A percentile compares a stretch with the other conserved stretches of the same genome.
phyloP scores from a whole-genome alignment of 1,140 invertebrate genomes.

The Drosophila hydei region DNA sequence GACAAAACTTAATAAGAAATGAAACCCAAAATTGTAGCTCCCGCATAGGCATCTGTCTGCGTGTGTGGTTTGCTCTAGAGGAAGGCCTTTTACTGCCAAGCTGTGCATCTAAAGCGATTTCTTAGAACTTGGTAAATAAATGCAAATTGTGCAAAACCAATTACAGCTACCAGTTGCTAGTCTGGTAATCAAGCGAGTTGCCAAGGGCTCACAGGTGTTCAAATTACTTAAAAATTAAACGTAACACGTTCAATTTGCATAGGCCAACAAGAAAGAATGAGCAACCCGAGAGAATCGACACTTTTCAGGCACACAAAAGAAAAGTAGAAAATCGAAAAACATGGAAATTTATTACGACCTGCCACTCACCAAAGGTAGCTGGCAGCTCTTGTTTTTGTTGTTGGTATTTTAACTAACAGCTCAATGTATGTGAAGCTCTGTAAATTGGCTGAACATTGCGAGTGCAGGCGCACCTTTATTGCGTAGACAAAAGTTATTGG shows the following conservation, averaged over 20 bases:
- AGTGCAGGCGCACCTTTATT: constrained; percentile 19
- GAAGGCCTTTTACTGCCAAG: too few relatives aligned
- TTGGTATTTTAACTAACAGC: constrained; percentile 17
- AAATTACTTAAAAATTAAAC: constrained; percentile 6
- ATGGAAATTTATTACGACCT: constrained; percentile 58
- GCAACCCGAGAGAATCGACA: background rate
- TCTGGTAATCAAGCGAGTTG: constrained; percentile 11
- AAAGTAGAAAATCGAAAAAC: constrained; percentile 9
- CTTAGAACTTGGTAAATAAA: background rate
- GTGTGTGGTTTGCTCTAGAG: too few relatives aligned
- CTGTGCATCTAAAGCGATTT: background rate
- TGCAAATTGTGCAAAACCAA: background rate
- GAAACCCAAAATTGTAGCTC: too few relatives aligned
- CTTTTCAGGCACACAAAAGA: constrained; percentile 20
- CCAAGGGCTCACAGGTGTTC: background rate
- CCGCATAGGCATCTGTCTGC: too few relatives aligned
- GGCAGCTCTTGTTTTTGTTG: background rate
- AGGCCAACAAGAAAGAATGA: constrained; percentile 12
- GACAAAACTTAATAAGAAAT: background rate
- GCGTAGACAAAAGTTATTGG: constrained; percentile 59
- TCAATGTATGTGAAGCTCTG: constrained; percentile 20
- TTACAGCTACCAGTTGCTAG: background rate
- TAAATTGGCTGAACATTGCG: constrained; percentile 58
- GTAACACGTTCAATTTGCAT: constrained; percentile 31
- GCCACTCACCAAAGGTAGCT: constrained; percentile 30